These are phyloP conservation scores for Bufo bufo DNA, from an alignment of 2,113 vertebrate genomes.

Conservation along the genomic window DNA sequence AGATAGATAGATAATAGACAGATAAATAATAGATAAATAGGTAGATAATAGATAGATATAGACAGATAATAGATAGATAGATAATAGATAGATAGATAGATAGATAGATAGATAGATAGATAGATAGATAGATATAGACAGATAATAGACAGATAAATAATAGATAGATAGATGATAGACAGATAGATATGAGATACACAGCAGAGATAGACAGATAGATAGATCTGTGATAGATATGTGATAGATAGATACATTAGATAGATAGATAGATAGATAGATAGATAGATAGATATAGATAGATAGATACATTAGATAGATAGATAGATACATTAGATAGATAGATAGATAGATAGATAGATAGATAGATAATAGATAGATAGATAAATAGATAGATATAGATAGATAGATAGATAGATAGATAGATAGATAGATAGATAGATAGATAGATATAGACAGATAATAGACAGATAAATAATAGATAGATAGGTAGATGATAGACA, in stretches of 20 bases:
- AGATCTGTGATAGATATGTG: not conserved
- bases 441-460: too few relatives aligned
- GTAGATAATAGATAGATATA: too few relatives aligned
- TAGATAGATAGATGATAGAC: not conserved
- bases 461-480: too few relatives aligned
- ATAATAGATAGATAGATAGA: too few relatives aligned
- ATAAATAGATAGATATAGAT: not conserved
- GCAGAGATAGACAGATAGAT: not conserved
- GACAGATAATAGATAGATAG: not conserved
- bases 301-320: not conserved
- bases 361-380: too few relatives aligned
- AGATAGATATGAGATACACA: not conserved
- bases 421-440: not conserved
- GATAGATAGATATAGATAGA: not conserved
- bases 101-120: too few relatives aligned
- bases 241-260: not conserved
- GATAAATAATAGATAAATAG: too few relatives aligned
- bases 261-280: not conserved
- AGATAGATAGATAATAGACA: too few relatives aligned
- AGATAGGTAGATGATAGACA: too few relatives aligned
- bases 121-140: not conserved
- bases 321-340: too few relatives aligned
- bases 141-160: not conserved
- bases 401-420: not conserved
- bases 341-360: too few relatives aligned